These are phyloP conservation scores for Hucho hucho DNA, from an alignment of 2,113 vertebrate species.

Conservation along the genomic window DNA sequence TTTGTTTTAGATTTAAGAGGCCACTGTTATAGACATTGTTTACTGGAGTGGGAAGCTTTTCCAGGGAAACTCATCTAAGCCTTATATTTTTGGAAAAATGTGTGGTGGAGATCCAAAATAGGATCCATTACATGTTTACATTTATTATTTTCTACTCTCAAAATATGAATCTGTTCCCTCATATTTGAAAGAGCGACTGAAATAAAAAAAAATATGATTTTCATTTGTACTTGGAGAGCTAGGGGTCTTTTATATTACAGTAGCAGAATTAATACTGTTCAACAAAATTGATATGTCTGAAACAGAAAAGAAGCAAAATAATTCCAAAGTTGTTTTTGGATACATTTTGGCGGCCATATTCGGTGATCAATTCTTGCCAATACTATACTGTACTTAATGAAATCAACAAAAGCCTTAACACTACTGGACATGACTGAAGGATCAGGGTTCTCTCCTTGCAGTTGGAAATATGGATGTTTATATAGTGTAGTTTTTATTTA, in stretches of 20 bases:
- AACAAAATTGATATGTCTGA: neutral
- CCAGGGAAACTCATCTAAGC: constrained; percentile 11
- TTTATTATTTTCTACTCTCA: neutral
- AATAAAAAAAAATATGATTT: constrained; percentile 6
- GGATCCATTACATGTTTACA: constrained; percentile 56
- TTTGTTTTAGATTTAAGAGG: neutral
- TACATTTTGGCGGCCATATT: neutral
- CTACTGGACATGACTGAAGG: neutral
- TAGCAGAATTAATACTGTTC: neutral
- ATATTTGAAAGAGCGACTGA: neutral
- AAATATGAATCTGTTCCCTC: constrained; percentile 9
- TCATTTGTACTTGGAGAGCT: constrained; percentile 5
- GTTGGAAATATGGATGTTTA: neutral
- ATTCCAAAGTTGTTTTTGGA: neutral
- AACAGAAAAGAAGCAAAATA: neutral
- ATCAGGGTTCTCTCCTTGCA: neutral
- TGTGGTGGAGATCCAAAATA: constrained; percentile 11
- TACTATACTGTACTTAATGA: constrained; percentile 29
- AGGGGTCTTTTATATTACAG: constrained; percentile 1
- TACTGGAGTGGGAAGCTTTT: constrained; percentile 13
- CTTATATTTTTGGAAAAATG: neutral
- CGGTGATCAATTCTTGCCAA: neutral
- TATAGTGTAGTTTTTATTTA: constrained; percentile 28
- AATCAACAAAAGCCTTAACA: constrained; percentile 2
- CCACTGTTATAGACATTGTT: neutral